Percentiles rank a stretch among this genome's conserved stretches.
These are phyloP conservation scores for Ceratotherium simum DNA, from an alignment of 2,113 vertebrate genomes.

Conservation along the genomic window DNA sequence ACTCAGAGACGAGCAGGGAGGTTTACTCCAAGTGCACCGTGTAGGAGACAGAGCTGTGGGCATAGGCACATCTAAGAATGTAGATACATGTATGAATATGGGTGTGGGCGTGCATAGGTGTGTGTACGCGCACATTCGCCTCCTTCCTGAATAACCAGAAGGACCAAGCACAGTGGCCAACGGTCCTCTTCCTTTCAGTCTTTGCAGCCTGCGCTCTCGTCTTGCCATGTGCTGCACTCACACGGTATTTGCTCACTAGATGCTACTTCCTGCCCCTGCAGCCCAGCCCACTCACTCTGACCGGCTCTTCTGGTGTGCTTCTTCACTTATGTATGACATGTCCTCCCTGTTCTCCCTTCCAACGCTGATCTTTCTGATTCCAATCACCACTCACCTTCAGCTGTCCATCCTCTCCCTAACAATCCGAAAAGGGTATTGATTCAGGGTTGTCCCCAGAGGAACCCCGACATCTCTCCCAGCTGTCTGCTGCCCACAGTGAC, in stretches of 20 bases:
- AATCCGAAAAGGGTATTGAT: background rate
- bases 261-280: background rate
- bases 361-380: accelerated
- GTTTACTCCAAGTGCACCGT: accelerated
- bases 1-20: background rate
- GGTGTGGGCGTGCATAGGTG: accelerated
- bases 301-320: background rate
- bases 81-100: accelerated
- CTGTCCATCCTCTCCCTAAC: background rate
- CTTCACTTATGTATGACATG: accelerated
- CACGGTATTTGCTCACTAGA: accelerated
- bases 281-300: background rate
- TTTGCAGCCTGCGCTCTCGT: background rate
- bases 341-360: background rate
- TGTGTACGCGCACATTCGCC: too few relatives aligned
- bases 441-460: background rate
- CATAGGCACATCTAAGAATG: background rate
- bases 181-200: too few relatives aligned
- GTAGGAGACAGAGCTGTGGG: background rate
- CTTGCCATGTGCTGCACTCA: accelerated
- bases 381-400: too few relatives aligned
- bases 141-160: background rate
- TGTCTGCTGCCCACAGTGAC: accelerated
- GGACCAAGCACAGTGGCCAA: background rate
- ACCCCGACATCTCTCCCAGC: background rate